Conservation (phyloP, 2,888 invertebrate species). For the Lumbricus terrestris region DNA sequence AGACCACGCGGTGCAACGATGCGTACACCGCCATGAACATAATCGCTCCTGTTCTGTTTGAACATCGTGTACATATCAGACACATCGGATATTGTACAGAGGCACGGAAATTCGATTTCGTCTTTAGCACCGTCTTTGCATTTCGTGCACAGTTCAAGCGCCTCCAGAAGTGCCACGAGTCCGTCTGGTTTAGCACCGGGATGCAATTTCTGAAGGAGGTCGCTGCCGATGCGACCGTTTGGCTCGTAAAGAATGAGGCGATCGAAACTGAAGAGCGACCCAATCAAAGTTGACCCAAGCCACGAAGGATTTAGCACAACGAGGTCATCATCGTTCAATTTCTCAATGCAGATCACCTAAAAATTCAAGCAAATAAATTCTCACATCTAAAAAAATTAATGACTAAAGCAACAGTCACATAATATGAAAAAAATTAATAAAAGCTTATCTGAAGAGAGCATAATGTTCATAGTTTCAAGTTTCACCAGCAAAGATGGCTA, state of each 20-base stretch:
- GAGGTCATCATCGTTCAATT: conserved; percentile 62
- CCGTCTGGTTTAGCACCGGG: not conserved
- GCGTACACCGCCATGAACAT: conserved; percentile 13
- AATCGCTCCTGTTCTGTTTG: not conserved
- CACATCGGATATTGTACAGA: not conserved
- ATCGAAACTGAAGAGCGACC: conserved; percentile 64
- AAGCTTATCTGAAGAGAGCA: not conserved
- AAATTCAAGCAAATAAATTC: not conserved
- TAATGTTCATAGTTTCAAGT: not conserved
- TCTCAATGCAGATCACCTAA: conserved; percentile 66
- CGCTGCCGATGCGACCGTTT: not conserved
- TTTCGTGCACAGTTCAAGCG: not conserved
- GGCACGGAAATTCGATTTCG: not conserved
- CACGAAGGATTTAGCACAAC: conserved; percentile 70
- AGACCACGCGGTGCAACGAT: conserved; percentile 36
- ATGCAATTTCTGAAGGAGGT: not conserved
- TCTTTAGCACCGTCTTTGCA: not conserved
- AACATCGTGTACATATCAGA: not conserved
- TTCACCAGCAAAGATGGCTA: not conserved
- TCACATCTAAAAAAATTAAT: not conserved
- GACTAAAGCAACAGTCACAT: not conserved
- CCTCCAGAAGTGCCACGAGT: not conserved
- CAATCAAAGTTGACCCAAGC: conserved; percentile 70
- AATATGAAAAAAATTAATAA: not conserved
- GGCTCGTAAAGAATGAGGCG: not conserved